phyloP scores from a whole-genome alignment of 2,888 invertebrate species.

The Idaea biselata region DNA sequence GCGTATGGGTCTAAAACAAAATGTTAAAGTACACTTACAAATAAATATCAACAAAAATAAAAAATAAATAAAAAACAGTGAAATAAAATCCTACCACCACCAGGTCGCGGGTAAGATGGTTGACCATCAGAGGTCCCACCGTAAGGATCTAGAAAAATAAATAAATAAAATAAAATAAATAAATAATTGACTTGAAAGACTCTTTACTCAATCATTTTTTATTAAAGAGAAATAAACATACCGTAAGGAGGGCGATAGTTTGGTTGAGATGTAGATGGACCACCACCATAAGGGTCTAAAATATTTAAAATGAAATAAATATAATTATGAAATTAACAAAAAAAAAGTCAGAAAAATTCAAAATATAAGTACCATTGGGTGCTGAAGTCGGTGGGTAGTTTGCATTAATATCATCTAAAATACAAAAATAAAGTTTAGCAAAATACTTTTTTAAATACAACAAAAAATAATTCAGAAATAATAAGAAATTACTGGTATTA shows the following conservation, averaged over 20 bases:
- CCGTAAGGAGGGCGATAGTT: background rate
- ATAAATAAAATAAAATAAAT: background rate
- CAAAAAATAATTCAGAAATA: background rate
- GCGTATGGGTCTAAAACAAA: constrained; percentile 1
- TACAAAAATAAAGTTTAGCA: background rate
- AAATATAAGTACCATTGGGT: background rate
- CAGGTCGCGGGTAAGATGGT: background rate
- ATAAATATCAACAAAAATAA: background rate
- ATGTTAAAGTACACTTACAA: background rate
- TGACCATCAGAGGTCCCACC: background rate
- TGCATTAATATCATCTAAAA: background rate
- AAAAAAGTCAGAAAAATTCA: background rate
- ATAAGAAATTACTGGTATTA: background rate
- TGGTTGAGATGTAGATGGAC: background rate
- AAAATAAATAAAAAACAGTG: background rate
- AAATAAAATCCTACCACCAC: constrained; percentile 2
- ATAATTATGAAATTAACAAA: background rate
- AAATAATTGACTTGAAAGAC: background rate
- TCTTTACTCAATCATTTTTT: background rate
- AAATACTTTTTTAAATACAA: background rate
- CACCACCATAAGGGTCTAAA: background rate
- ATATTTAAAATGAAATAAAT: background rate
- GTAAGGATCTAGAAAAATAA: constrained; percentile 4
- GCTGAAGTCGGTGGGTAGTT: background rate
- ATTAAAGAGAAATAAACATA: background rate